Evolutionary conservation across 2,113 vertebrate species (phyloP).

Genomic region (Rutilus rutilus): DNA sequence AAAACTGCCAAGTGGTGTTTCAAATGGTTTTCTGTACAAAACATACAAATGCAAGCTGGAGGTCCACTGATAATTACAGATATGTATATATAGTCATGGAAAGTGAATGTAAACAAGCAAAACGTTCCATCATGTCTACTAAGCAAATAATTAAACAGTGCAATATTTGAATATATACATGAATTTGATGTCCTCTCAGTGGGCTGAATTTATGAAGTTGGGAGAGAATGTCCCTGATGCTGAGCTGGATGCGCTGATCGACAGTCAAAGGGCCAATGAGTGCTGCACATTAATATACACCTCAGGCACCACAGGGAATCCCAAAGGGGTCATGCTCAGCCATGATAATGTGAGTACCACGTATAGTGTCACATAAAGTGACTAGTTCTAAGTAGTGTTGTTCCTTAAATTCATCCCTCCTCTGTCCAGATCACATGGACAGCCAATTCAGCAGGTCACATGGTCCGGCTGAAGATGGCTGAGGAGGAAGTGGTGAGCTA

Average conservation of each 20-base stretch:
- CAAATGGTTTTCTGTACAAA: background rate
- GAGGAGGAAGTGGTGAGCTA: conserved; percentile 68
- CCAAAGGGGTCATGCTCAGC: conserved; percentile 83
- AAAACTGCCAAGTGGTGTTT: background rate
- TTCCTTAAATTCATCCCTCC: background rate
- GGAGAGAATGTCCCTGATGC: conserved; percentile 68
- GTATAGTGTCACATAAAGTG: background rate
- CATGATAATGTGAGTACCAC: conserved; percentile 79
- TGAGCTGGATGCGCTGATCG: conserved; percentile 69
- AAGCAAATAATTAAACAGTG: background rate
- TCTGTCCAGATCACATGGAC: conserved; percentile 77
- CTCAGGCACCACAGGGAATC: conserved; percentile 76
- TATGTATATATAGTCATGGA: background rate
- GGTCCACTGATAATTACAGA: background rate
- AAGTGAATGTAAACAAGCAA: background rate
- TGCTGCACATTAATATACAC: conserved; percentile 82
- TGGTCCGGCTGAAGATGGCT: background rate
- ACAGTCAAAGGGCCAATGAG: conserved; percentile 75
- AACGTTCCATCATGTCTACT: background rate
- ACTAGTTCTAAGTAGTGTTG: background rate
- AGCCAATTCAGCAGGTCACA: conserved; percentile 26
- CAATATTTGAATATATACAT: background rate
- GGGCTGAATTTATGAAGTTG: conserved; percentile 78
- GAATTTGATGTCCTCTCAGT: conserved; percentile 64
- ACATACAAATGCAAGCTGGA: background rate